Conservation (phyloP, 2,797 vertebrate species). For the Gephyroberyx darwinii region DNA sequence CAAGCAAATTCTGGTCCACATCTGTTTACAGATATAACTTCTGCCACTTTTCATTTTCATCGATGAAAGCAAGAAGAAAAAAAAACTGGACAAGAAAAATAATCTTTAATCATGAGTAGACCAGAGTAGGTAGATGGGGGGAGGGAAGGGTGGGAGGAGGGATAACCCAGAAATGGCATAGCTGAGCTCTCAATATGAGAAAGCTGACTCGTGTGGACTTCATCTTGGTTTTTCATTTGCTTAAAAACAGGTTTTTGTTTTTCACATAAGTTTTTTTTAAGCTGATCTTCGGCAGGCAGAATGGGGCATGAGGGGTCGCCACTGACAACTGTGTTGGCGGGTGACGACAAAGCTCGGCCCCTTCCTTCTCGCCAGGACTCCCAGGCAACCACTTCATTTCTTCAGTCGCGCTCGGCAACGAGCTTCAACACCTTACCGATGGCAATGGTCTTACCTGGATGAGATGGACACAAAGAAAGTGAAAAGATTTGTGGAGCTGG, state of each 20-base stretch:
- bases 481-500: no score
- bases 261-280: constrained; percentile 77
- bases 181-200: constrained; percentile 99
- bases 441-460: constrained; percentile 96
- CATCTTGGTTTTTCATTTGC: constrained; percentile 77
- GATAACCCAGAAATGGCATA: constrained; percentile 93
- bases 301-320: constrained; percentile 82
- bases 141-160: constrained; percentile 64
- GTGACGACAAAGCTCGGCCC: constrained; percentile 78
- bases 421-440: constrained; percentile 99
- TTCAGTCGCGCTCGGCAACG: constrained; percentile 97
- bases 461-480: constrained; percentile 12
- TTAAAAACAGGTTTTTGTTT: constrained; percentile 80
- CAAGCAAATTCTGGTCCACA: constrained; percentile 91
- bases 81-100: constrained; percentile 42
- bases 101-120: constrained; percentile 62
- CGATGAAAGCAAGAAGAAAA: constrained; percentile 79
- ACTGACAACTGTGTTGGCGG: constrained; percentile 76
- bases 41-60: constrained; percentile 86
- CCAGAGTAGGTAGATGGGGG: constrained; percentile 52
- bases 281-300: constrained; percentile 88
- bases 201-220: constrained; percentile 97
- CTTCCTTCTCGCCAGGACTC: constrained; percentile 67
- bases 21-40: constrained; percentile 87
- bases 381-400: constrained; percentile 19